These are phyloP conservation scores for Poeciliopsis gracilis DNA, from an alignment of 2,797 vertebrate genomes.

Conservation along the genomic window DNA sequence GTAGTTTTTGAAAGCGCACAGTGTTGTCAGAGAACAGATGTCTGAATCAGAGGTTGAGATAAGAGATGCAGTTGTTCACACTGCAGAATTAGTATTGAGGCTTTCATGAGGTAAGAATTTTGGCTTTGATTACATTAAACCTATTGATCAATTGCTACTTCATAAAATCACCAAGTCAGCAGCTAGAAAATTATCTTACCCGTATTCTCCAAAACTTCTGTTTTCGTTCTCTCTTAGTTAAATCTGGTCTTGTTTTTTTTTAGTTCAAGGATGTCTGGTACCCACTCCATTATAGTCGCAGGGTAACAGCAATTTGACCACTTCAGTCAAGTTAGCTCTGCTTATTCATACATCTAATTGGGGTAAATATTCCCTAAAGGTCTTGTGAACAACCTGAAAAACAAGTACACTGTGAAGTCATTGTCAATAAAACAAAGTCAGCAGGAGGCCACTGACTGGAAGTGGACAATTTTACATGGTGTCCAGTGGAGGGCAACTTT, in stretches of 20 bases:
- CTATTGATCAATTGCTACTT: slow-evolving; percentile 26
- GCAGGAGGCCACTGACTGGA: neutral
- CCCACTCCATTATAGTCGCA: neutral
- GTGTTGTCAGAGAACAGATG: slow-evolving; percentile 45
- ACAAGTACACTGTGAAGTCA: slow-evolving; percentile 7
- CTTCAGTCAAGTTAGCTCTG: neutral
- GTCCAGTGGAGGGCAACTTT: neutral
- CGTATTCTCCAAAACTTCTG: neutral
- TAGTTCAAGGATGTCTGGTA: neutral
- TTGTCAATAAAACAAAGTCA: slow-evolving; percentile 7
- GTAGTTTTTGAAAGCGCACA: slow-evolving; percentile 41
- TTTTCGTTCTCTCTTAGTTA: neutral
- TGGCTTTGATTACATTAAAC: slow-evolving; percentile 14
- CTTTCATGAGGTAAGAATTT: slow-evolving; percentile 36
- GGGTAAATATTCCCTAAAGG: neutral
- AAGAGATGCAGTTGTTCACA: slow-evolving; percentile 41
- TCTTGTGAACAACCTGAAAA: slow-evolving; percentile 1
- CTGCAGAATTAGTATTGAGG: slow-evolving; percentile 17
- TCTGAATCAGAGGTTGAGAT: slow-evolving; percentile 41
- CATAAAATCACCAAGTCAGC: slow-evolving; percentile 25
- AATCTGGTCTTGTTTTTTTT: neutral
- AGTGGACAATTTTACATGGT: neutral
- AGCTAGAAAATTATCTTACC: slow-evolving; percentile 12
- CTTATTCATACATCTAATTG: neutral
- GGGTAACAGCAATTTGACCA: slow-evolving; percentile 3